A percentile compares a stretch with the other conserved stretches of the same genome.
Conservation (phyloP, 2,888 invertebrate species). For the Aleiodes leptofemur region DNA sequence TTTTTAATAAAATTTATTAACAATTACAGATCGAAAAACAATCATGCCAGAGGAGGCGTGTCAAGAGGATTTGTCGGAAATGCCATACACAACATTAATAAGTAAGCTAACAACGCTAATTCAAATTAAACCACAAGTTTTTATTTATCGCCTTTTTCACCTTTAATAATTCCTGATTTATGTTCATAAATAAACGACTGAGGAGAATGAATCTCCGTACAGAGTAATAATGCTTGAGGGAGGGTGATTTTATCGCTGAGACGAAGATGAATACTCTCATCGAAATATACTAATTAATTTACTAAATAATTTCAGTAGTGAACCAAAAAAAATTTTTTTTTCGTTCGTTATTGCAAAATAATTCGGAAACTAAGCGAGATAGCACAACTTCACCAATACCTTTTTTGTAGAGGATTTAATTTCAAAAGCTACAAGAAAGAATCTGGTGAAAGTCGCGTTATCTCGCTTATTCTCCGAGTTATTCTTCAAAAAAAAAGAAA, state of each 20-base stretch:
- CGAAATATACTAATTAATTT: too few species aligned
- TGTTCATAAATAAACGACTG: conserved; percentile 48
- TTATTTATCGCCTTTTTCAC: conserved; percentile 17
- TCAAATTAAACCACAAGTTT: conserved; percentile 28
- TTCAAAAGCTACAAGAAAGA: too few species aligned
- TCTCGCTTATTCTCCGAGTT: too few species aligned
- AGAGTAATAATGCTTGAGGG: conserved; percentile 53
- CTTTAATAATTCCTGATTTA: conserved; percentile 57
- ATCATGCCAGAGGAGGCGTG: conserved; percentile 82
- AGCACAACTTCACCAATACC: too few species aligned
- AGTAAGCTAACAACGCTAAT: conserved; percentile 76
- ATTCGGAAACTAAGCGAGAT: too few species aligned
- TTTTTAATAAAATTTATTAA: conserved; percentile 31
- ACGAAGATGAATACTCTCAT: conserved; percentile 53
- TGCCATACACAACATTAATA: conserved; percentile 81
- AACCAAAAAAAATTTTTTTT: too few species aligned
- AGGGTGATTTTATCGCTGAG: conserved; percentile 50
- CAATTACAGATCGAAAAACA: conserved; percentile 68
- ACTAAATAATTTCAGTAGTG: too few species aligned
- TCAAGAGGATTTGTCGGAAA: conserved; percentile 76
- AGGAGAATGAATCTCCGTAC: conserved; percentile 54
- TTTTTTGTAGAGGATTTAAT: too few species aligned
- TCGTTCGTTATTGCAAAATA: too few species aligned
- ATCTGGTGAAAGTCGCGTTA: too few species aligned
- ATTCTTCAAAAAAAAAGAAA: too few species aligned